A percentile compares a stretch with the other conserved stretches of the same genome.
Evolutionary conservation across 1,140 invertebrate genomes (phyloP).

Genomic region (Campoletis sonorensis): DNA sequence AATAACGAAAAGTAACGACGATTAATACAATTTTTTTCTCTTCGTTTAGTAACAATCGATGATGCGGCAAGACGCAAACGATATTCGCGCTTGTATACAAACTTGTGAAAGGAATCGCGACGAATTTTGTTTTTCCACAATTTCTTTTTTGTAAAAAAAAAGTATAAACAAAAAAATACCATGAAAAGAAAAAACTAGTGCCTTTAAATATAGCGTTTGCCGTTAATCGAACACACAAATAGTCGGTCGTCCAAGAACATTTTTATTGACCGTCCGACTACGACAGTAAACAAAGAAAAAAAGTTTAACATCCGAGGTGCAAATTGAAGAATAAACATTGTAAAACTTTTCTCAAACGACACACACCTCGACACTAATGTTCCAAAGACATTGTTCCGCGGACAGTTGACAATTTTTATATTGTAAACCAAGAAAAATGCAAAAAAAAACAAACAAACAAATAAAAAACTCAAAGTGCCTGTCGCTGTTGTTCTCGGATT

Average conservation of each 20-base stretch:
- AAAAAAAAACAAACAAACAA: too few relatives aligned
- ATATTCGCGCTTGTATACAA: neutral
- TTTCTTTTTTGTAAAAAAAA: neutral
- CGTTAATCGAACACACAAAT: neutral
- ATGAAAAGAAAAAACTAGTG: conserved; percentile 2
- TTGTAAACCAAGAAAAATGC: neutral
- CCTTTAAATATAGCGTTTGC: conserved; percentile 25
- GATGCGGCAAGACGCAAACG: too few relatives aligned
- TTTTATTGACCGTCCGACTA: too few relatives aligned
- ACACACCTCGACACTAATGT: neutral
- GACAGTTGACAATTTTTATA: neutral
- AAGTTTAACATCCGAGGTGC: too few relatives aligned
- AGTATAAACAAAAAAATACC: neutral
- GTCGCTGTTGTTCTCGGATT: neutral
- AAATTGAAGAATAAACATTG: too few relatives aligned
- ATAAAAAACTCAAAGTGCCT: conserved; percentile 16
- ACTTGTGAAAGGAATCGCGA: too few relatives aligned
- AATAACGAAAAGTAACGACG: neutral
- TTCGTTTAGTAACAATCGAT: too few relatives aligned
- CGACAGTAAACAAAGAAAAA: too few relatives aligned
- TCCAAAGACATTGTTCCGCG: conserved; percentile 4
- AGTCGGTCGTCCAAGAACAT: neutral
- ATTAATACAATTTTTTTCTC: too few relatives aligned
- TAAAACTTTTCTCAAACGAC: neutral
- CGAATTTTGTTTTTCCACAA: neutral